Base-by-base conservation (phyloP, 2,113 vertebrate species). In the Cyprichromis sp. region DNA sequence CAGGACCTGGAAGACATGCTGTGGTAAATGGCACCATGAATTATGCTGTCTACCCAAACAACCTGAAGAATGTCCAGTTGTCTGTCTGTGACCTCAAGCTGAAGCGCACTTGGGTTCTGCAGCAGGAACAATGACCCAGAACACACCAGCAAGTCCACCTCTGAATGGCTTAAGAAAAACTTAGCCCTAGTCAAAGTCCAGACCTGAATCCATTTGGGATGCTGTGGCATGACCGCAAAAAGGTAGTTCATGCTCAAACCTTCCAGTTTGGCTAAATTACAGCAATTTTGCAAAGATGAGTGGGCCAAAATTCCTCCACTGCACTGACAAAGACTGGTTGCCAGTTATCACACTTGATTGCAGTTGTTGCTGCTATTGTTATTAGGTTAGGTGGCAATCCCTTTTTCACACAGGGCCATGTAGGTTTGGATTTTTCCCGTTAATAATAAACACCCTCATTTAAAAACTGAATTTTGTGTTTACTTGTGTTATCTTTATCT, bases 181-280 rank as follows among this genome's bases (percentile, higher is more conserved):
- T 0, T 29, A 2, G 19, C 2, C 19, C 19, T n/a, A 53, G 52
- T 53, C 2, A 6, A 6, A 61, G 57, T 61, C 2, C 29, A 31
- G 1, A 10, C 8, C 57, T 59, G 55, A 59, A 61, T 34, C 57
- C 16, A 61, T 17, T 34, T 61, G 29, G 29, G 57, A 61, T 34
- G 9, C 29, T 1, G 24, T 26, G 54, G 21, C 54, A 57, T 57
- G 12, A 57, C 24, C 2, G 12, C 24, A 57, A 57, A 57, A 57
- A 57, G 7, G 2, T 14, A 57, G 54, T 57, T 57, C 54, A 57
- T 14, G 7, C 24, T 57, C 54, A 8, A 29, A 29, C 24, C 12
- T 26, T 57, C 24, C 3, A 34, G 3, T 34, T 3, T 63, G 59
- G 29, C 59, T 34, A 19, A 34, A 63, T 63, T 63, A 63, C 59